Evolutionary conservation across 2,888 invertebrate genomes (phyloP).

Genomic region (Athetis lepigone): DNA sequence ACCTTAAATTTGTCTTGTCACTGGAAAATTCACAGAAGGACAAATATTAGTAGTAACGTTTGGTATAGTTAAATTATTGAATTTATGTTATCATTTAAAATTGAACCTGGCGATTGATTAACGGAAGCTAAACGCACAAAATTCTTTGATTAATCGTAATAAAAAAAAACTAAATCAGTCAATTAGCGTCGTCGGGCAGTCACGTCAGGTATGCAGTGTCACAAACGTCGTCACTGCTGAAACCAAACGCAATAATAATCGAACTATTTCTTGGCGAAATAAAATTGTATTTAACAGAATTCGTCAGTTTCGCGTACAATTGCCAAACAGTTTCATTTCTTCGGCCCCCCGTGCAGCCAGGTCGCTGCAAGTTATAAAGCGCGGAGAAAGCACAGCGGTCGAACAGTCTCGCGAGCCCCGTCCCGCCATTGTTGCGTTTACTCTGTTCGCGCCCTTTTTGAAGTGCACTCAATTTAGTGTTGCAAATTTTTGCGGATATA

Average conservation of each 20-base stretch:
- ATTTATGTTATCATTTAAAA: background rate
- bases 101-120: constrained; percentile 34
- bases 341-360: constrained; percentile 76
- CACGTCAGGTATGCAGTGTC: constrained; percentile 51
- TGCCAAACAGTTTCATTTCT: constrained; percentile 85
- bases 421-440: constrained; percentile 71
- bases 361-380: constrained; percentile 84
- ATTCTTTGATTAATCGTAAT: constrained; percentile 19
- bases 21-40: constrained; percentile 22
- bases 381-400: constrained; percentile 85
- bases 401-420: constrained; percentile 77
- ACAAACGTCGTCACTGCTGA: constrained; percentile 63
- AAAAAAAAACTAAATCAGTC: constrained; percentile 54
- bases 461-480: constrained; percentile 75
- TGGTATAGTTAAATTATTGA: too few relatives aligned
- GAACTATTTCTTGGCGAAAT: constrained; percentile 70
- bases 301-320: constrained; percentile 80
- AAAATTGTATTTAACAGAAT: constrained; percentile 73
- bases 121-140: constrained; percentile 19
- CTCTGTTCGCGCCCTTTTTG: constrained; percentile 78
- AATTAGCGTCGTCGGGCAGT: constrained; percentile 46
- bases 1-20: constrained; percentile 34
- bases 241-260: constrained; percentile 62
- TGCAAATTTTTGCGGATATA: constrained; percentile 72
- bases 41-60: background rate